These are phyloP conservation scores for Eidolon dupreanum DNA, from an alignment of 2,797 vertebrate genomes.

Conservation along the genomic window DNA sequence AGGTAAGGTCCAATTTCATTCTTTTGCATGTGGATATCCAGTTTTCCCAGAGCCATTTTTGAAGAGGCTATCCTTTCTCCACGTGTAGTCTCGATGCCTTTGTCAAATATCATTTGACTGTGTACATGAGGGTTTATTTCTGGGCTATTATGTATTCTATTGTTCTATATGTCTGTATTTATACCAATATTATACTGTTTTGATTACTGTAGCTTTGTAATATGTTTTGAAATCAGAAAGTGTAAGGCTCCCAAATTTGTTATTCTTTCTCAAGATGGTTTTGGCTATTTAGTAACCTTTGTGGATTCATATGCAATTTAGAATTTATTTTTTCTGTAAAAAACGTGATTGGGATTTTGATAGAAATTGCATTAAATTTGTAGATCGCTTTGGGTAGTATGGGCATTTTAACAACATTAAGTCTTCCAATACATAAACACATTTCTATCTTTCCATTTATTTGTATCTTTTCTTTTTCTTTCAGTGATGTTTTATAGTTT, in stretches of 20 bases:
- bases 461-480: neutral
- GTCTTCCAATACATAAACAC: neutral
- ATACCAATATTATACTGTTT: neutral
- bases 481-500: neutral
- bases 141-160: too few relatives aligned
- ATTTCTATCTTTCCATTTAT: neutral
- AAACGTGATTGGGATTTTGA: neutral
- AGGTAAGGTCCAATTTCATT: neutral
- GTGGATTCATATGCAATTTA: neutral
- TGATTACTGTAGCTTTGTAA: neutral
- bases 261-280: neutral
- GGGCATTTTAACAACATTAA: neutral
- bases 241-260: neutral
- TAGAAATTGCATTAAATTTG: neutral
- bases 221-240: neutral
- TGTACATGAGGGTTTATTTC: too few relatives aligned
- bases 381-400: neutral
- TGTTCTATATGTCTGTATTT: neutral
- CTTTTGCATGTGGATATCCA: neutral
- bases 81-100: neutral
- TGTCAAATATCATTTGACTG: neutral
- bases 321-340: neutral
- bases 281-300: neutral
- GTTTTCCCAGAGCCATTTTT: neutral
- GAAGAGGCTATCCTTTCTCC: neutral